Evolutionary conservation across 2,888 invertebrate genomes (phyloP), one percentile per base, ranked within the genome.

Genomic region (Diploptera punctata): DNA sequence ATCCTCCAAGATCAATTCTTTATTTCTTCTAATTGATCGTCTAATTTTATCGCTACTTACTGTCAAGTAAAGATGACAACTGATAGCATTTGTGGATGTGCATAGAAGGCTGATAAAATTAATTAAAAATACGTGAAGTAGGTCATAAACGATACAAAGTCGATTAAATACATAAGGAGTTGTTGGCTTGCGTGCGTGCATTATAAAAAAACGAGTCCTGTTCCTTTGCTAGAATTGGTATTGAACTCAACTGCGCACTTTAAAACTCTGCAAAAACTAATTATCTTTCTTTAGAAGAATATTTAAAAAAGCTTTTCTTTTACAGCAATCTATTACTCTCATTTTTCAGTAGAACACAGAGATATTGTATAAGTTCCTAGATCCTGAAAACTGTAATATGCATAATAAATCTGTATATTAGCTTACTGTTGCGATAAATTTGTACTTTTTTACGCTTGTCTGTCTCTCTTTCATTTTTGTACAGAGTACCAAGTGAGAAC

Each of bases 401-500:
- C 57, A 57, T 57, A 57, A 57, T 26, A 31, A 57, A 57, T 29
- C n/a, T 16, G 13, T 57, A 29, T 29, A 31, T 57, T n/a, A n/a
- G n/a, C n/a, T n/a, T 57, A n/a, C 57, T 57, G 31, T 29, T 29
- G 9, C 29, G 57, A 24, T 24, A 19, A 57, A n/a, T 57, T 57
- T 2, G 57, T 16, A 31, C 29, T 10, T 21, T 16, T 54, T 21
- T 13, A 21, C 26, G 24, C n/a, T 24, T 57, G n/a, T 26, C 26
- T 21, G 24, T 57, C n/a, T 29, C 57, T 29, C n/a, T 47, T 4
- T 47, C 47, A n/a, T 47, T 47, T 47, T 47, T 33, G 33, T 33
- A n/a, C n/a, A n/a, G n/a, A n/a, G n/a, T n/a, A n/a, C n/a, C n/a
- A n/a, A n/a, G n/a, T n/a, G n/a, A n/a, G n/a, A n/a, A n/a, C n/a